A percentile compares a stretch with the other conserved stretches of the same genome.
Conservation (phyloP, 2,888 invertebrate genomes). For the Rhaphigaster nebulosa region DNA sequence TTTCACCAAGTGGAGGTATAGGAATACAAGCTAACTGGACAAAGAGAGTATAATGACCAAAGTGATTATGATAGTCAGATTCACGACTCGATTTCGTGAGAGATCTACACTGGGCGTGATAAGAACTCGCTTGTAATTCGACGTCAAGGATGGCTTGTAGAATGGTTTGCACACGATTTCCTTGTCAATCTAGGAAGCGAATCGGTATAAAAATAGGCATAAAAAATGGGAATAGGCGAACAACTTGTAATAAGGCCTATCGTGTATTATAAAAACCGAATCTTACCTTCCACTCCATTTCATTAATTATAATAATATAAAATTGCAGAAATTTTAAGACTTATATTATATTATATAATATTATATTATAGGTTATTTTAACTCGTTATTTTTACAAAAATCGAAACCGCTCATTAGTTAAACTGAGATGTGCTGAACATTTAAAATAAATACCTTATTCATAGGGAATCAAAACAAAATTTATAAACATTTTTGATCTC, state of each 20-base stretch:
- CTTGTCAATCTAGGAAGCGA: background rate
- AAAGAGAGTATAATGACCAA: background rate
- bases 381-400: too few species aligned
- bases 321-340: background rate
- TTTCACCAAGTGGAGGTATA: background rate
- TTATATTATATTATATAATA: too few species aligned
- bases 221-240: too few species aligned
- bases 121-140: background rate
- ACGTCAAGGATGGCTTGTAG: background rate
- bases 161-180: background rate
- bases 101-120: background rate
- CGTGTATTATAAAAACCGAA: background rate
- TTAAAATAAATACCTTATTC: too few species aligned
- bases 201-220: background rate
- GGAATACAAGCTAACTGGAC: background rate
- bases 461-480: too few species aligned
- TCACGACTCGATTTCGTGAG: constrained; percentile 12
- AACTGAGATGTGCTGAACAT: too few species aligned
- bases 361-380: too few species aligned
- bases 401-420: too few species aligned
- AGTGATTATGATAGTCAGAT: background rate
- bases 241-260: too few species aligned
- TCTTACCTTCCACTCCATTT: background rate
- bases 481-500: too few species aligned
- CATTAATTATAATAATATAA: background rate